A percentile compares a stretch with the other conserved stretches of the same genome.
Evolutionary conservation across 2,113 vertebrate species (phyloP).

Genomic region (Piprites chloris): DNA sequence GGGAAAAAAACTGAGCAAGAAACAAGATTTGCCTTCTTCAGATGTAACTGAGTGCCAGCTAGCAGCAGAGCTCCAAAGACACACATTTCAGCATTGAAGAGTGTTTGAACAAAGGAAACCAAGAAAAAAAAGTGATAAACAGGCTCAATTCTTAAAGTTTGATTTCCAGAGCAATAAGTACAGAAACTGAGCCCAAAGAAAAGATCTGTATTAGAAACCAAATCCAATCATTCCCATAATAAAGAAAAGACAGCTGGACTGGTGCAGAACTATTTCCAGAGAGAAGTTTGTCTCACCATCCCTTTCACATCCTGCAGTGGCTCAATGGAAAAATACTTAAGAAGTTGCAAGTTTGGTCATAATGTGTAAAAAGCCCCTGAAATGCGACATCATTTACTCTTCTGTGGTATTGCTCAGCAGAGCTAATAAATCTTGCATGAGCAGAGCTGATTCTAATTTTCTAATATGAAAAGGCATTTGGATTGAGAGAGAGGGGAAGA

Average conservation of each 20-base stretch:
- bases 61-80: not conserved
- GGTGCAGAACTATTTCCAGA: slow-evolving; percentile 36
- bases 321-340: slow-evolving; percentile 58
- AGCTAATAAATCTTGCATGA: slow-evolving; percentile 86
- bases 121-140: not conserved
- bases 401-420: slow-evolving; percentile 77
- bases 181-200: slow-evolving; percentile 21
- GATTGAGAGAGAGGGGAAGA: slow-evolving; percentile 80
- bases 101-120: not conserved
- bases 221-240: slow-evolving; percentile 26
- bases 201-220: slow-evolving; percentile 28
- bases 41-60: not conserved
- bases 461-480: slow-evolving; percentile 85
- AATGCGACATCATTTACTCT: slow-evolving; percentile 83
- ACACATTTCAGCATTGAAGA: not conserved
- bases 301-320: slow-evolving; percentile 22
- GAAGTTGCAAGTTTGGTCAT: slow-evolving; percentile 71
- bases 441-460: slow-evolving; percentile 83
- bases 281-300: slow-evolving; percentile 32
- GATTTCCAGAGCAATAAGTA: slow-evolving; percentile 28
- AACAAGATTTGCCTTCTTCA: slow-evolving; percentile 12
- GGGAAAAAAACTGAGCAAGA: not conserved
- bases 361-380: slow-evolving; percentile 77
- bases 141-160: not conserved
- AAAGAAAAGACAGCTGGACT: not conserved